Evolutionary conservation across 2,888 invertebrate genomes (phyloP).

Genomic region (Holacanthella duospinosa): DNA sequence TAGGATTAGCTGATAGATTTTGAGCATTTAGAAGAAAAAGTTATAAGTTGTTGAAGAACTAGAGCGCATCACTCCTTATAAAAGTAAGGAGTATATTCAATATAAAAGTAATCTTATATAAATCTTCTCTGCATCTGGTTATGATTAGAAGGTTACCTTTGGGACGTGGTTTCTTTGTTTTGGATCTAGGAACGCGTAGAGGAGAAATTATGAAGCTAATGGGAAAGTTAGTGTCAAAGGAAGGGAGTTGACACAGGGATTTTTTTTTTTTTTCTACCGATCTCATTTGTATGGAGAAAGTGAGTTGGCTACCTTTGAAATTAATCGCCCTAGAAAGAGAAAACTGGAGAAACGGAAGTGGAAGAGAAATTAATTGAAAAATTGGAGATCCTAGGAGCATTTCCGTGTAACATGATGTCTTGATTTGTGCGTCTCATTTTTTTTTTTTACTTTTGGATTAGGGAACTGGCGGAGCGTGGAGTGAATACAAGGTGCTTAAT

Average conservation of each 20-base stretch:
- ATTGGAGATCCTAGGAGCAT: constrained; percentile 33
- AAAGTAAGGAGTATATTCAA: too few species aligned
- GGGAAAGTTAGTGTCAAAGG: constrained; percentile 4
- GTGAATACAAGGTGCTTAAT: constrained; percentile 37
- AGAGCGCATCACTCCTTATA: too few species aligned
- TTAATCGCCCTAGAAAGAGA: background rate
- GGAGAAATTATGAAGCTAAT: background rate
- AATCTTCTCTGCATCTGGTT: too few species aligned
- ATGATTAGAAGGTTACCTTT: too few species aligned
- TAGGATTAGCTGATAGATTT: too few species aligned
- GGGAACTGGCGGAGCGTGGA: constrained; percentile 28
- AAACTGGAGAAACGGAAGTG: constrained; percentile 10
- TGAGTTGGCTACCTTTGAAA: background rate
- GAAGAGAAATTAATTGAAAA: constrained; percentile 37
- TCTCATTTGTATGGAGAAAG: background rate
- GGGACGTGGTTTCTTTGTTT: too few species aligned
- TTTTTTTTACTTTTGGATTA: constrained; percentile 32
- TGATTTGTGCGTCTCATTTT: constrained; percentile 36
- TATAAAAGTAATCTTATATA: too few species aligned
- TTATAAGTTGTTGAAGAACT: too few species aligned
- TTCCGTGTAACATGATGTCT: constrained; percentile 37
- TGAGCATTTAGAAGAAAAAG: too few species aligned
- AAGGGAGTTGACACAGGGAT: background rate
- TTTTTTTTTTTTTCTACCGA: background rate
- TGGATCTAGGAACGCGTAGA: too few species aligned